Conservation (phyloP, 2,888 invertebrate species). For the Schizaphis graminum region DNA sequence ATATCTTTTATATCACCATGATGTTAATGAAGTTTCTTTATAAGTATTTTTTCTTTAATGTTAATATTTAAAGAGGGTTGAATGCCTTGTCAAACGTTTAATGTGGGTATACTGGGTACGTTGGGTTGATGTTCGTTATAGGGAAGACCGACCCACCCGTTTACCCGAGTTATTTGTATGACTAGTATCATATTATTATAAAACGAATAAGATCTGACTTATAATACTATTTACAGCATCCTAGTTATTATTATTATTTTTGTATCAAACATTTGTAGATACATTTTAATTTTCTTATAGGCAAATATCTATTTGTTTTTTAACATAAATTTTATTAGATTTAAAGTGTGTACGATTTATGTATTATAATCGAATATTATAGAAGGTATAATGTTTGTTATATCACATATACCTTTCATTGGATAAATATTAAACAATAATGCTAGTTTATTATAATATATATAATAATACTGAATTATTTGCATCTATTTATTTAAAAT, state of each 20-base stretch:
- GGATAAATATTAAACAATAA: not conserved
- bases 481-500: not conserved
- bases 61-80: conserved; percentile 41
- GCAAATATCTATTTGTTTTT: not conserved
- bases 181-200: not conserved
- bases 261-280: not conserved
- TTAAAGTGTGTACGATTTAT: not conserved
- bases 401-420: not conserved
- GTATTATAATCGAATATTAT: not conserved
- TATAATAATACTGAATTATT: not conserved
- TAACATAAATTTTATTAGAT: not conserved
- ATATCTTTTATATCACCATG: not conserved
- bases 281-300: not conserved
- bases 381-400: not conserved
- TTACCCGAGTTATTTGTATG: not conserved
- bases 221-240: not conserved
- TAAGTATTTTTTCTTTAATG: conserved; percentile 7
- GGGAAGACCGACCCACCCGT: not conserved
- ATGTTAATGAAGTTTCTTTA: conserved; percentile 44
- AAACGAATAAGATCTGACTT: not conserved
- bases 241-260: not conserved
- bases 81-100: conserved; percentile 43
- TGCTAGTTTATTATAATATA: not conserved
- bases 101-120: conserved; percentile 13
- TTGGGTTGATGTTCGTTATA: conserved; percentile 49